Conservation (phyloP, 2,888 invertebrate species). For the Mythimna impura region DNA sequence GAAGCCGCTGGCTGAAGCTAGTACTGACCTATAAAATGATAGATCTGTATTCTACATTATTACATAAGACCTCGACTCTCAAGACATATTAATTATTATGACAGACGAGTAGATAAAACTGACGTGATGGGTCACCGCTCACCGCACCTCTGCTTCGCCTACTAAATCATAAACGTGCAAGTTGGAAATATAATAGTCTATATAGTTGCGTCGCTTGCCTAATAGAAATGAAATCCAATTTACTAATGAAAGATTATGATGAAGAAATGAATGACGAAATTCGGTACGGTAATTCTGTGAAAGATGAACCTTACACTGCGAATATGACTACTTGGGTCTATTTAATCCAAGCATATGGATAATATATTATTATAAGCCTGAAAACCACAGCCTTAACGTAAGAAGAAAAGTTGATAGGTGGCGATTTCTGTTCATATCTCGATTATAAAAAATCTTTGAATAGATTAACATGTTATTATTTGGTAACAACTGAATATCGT, state of each 20-base stretch:
- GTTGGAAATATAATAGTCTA: conserved; percentile 32
- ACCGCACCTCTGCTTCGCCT: conserved; percentile 50
- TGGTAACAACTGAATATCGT: not conserved
- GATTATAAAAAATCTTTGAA: not conserved
- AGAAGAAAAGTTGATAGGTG: not conserved
- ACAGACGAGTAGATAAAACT: conserved; percentile 46
- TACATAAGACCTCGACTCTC: conserved; percentile 16
- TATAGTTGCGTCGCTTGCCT: conserved; percentile 24
- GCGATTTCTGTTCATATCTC: not conserved
- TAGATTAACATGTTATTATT: not conserved
- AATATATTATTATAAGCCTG: too few relatives aligned
- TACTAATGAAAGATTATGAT: conserved; percentile 39
- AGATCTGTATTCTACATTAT: conserved; percentile 4
- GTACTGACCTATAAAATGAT: conserved; percentile 7
- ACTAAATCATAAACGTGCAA: conserved; percentile 55
- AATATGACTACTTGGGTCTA: not conserved
- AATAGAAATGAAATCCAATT: conserved; percentile 38
- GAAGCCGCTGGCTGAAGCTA: too few relatives aligned
- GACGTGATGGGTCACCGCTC: conserved; percentile 47
- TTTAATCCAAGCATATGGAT: too few relatives aligned
- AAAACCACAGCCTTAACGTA: not conserved
- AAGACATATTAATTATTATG: conserved; percentile 48
- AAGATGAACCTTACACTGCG: conserved; percentile 2
- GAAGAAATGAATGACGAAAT: conserved; percentile 20
- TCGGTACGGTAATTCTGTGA: not conserved